A percentile compares a stretch with the other conserved stretches of the same genome.
Conservation (phyloP, 2,888 invertebrate genomes). For the Cosmopolites sordidus region DNA sequence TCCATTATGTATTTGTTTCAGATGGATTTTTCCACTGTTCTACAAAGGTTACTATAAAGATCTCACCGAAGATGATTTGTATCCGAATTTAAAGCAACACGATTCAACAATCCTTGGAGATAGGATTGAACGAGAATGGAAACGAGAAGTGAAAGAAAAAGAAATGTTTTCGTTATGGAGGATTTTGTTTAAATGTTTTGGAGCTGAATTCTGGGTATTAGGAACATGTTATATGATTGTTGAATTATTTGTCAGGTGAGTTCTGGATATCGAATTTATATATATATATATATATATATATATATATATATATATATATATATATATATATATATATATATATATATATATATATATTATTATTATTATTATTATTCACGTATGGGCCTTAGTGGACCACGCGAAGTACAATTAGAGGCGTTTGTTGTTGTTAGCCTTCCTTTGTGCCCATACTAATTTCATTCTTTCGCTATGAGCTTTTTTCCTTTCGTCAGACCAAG, state of each 20-base stretch:
- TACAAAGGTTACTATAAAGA: constrained; percentile 49
- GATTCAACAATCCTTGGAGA: constrained; percentile 47
- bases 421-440: too few species aligned
- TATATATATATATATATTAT: too few species aligned
- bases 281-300: too few species aligned
- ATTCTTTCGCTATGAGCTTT: too few species aligned
- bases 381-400: too few species aligned
- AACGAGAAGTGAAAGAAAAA: constrained; percentile 31
- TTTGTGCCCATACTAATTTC: too few species aligned
- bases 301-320: too few species aligned
- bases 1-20: constrained; percentile 34
- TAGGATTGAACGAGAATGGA: constrained; percentile 42
- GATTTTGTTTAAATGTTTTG: constrained; percentile 33
- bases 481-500: too few species aligned
- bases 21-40: constrained; percentile 52
- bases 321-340: too few species aligned
- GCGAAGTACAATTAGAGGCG: too few species aligned
- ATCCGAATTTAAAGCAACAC: constrained; percentile 48
- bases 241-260: constrained; percentile 29
- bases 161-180: constrained; percentile 33
- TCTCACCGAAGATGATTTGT: constrained; percentile 51
- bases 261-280: too few species aligned
- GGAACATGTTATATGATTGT: constrained; percentile 24
- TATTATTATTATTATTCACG: too few species aligned
- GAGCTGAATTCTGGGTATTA: constrained; percentile 26